Evolutionary conservation across 2,888 invertebrate genomes (phyloP), one percentile per base, ranked within the genome.

Genomic region (Acanthopleura granulata): DNA sequence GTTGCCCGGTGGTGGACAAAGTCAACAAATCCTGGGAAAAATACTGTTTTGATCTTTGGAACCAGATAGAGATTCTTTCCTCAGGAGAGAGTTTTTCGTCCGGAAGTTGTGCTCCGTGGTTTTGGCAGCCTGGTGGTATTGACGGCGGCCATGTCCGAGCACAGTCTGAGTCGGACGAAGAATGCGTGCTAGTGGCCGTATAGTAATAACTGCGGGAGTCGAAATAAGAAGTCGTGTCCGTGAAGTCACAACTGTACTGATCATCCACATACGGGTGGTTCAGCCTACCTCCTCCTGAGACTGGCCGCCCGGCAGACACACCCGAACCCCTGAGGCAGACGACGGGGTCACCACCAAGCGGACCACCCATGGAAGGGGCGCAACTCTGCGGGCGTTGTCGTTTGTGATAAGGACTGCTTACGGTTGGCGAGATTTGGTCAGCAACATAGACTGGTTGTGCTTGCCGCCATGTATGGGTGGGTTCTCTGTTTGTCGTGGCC

Each of bases 141-240:
- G 71, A 71, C 11, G 71, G 71, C 71, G 71, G 71, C 71, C 71
- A 71, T 6, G 71, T 71, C 14, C 40, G 71, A 14, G 71, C 71
- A 22, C 18, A 71, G n/a, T 49, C 40, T 3, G 71, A 71, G 25
- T 49, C 40, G 1, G 71, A 49, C 15, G 49, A 71, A 1, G 66
- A 27, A 27, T 22, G 29, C 16, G 66, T 22, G 25, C 66, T 66
- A 27, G 29, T 66, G 27, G 29, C 29, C 22, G 22, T 27, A 27
- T 66, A 66, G 29, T 66, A 66, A 66, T 66, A 66, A 25, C 66
- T 66, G 6, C 6, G 29, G 6, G 66, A 27, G 29, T 66, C 66
- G 14, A 12, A 66, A 66, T 66, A 66, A 3, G 66, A 66, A 27
- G 66, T 66, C 4, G 66, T 66, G 66, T 66, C 66, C 27, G 66